Percentiles rank a stretch among this genome's conserved stretches.
Conservation (phyloP, 2,888 invertebrate genomes). For the Balanococcus diminutus region DNA sequence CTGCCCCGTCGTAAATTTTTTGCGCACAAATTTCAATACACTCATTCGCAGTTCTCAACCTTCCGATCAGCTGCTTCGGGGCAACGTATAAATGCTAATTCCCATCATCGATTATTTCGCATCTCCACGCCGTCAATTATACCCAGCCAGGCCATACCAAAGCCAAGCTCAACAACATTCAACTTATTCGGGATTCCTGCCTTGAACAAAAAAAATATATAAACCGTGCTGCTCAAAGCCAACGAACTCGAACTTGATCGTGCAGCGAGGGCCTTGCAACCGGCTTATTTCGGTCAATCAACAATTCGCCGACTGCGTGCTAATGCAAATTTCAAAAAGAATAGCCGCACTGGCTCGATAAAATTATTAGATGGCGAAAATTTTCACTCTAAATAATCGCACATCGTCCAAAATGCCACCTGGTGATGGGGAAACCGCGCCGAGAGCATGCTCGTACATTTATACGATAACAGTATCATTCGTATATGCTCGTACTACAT, state of each 20-base stretch:
- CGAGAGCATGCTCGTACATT: background rate
- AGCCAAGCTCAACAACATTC: background rate
- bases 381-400: conserved; percentile 21
- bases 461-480: conserved; percentile 21
- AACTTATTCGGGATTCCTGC: background rate
- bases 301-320: background rate
- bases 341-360: background rate
- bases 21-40: background rate
- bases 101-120: background rate
- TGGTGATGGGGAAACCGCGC: background rate
- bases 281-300: background rate
- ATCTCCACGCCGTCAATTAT: conserved; percentile 23
- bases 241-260: background rate
- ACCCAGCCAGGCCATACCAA: no score
- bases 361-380: background rate
- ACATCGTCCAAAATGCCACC: background rate
- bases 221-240: background rate
- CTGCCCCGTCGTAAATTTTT: background rate
- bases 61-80: background rate
- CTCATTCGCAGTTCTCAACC: background rate
- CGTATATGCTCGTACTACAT: conserved; percentile 32
- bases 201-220: background rate
- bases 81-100: conserved; percentile 16
- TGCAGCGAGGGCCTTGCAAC: background rate
- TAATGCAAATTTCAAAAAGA: conserved; percentile 1